phyloP scores from a whole-genome alignment of 2,888 invertebrate species.

The Trichopoda pennipes region DNA sequence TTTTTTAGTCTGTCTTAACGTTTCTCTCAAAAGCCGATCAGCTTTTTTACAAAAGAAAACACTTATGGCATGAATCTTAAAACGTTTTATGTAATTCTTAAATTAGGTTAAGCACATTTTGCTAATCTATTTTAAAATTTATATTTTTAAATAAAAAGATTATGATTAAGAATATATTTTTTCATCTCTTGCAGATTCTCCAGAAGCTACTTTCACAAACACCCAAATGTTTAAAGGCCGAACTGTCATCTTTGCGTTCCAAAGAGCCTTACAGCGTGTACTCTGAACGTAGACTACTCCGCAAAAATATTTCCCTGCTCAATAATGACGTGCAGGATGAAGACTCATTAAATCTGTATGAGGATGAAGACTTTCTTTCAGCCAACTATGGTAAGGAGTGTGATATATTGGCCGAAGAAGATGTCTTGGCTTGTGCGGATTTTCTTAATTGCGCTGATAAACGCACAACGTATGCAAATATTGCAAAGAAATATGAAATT shows the following conservation, averaged over 20 bases:
- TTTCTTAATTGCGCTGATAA: conserved; percentile 64
- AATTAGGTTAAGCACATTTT: too few relatives aligned
- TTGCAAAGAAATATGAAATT: conserved; percentile 76
- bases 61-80: too few relatives aligned
- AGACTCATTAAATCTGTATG: conserved; percentile 69
- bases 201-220: conserved; percentile 79
- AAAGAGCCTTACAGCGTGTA: conserved; percentile 72
- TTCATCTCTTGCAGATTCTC: conserved; percentile 73
- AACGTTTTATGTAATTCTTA: too few relatives aligned
- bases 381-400: conserved; percentile 69
- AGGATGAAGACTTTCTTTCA: conserved; percentile 73
- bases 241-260: conserved; percentile 70
- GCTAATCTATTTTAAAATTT: too few relatives aligned
- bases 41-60: too few relatives aligned
- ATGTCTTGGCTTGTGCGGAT: conserved; percentile 55
- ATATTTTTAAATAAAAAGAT: too few relatives aligned
- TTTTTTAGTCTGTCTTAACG: too few relatives aligned
- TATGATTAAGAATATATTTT: too few relatives aligned
- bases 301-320: conserved; percentile 71
- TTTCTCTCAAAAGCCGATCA: too few relatives aligned
- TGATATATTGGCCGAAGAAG: conserved; percentile 52
- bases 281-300: conserved; percentile 71
- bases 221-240: conserved; percentile 74
- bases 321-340: conserved; percentile 68
- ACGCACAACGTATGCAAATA: conserved; percentile 69